A percentile compares a stretch with the other conserved stretches of the same genome.
These are phyloP conservation scores for Alethe castanea DNA, from an alignment of 2,113 vertebrate genomes.

Conservation along the genomic window DNA sequence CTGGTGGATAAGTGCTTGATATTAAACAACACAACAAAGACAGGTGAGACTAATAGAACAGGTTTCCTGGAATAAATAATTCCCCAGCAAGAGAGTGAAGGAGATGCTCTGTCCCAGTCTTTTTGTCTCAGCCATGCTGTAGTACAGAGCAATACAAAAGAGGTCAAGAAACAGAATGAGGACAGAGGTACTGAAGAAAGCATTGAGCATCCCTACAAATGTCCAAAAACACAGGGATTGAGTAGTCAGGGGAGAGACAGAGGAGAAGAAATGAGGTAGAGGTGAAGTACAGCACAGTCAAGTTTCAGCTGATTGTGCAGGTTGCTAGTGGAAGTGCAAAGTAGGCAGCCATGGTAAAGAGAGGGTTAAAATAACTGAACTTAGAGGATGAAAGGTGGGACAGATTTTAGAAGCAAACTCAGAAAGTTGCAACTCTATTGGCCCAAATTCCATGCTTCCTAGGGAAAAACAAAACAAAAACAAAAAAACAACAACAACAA, in stretches of 20 bases:
- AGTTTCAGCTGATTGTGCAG: neutral
- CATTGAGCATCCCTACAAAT: neutral
- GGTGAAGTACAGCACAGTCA: neutral
- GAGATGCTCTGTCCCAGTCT: neutral
- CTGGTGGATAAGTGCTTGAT: neutral
- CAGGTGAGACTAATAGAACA: neutral
- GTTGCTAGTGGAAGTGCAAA: neutral
- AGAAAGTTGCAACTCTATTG: neutral
- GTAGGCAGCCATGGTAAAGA: neutral
- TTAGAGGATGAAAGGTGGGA: neutral
- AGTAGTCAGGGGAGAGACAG: neutral
- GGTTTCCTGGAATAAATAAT: neutral
- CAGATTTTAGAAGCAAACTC: neutral
- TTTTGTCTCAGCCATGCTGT: neutral
- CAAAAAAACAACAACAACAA: neutral
- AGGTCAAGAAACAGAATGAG: neutral
- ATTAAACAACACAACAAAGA: neutral
- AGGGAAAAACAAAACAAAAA: neutral
- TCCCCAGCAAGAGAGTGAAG: neutral
- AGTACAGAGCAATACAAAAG: neutral
- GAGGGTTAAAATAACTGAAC: neutral
- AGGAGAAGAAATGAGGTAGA: neutral
- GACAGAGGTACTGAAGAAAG: neutral
- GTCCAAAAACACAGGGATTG: neutral
- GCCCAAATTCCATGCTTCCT: neutral